Evolutionary conservation across 2,113 vertebrate species (phyloP), one percentile per base, ranked within the genome.

Genomic region (Heloderma charlesbogerti): DNA sequence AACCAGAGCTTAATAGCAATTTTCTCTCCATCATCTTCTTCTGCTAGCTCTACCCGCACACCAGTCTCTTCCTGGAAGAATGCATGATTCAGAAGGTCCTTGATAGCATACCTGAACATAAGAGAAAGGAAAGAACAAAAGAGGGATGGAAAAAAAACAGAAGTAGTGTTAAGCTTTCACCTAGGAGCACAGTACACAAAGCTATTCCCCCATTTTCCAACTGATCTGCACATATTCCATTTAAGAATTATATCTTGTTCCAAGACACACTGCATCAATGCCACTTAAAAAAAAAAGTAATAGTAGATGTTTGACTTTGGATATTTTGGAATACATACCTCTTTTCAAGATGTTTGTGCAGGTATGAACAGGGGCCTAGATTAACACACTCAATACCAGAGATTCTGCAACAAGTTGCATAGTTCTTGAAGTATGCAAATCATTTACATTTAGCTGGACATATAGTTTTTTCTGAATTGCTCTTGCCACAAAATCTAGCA

Each of bases 61-160:
- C 99, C 99, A 2, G 99, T 99, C 95, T 99, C 99, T 94, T 99
- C 99, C 96, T 99, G 99, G 97, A 99, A 99, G 98, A 99, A 99
- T 80, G 99, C 99, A 94, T 99, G 99, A 97, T 99, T 99, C 98
- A 99, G 94, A 96, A 99, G 98, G 95, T 98, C 98, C 96, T 99
- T 99, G 96, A 99, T 99, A 92, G 98, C 98, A 88, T 99, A 99
- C 93, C 99, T 99, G 95, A 48, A 67, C 48, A 10, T 1, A 95
- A 91, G 37, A 80, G 79, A 82, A 95, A 90, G 93, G 20, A 89
- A 88, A 45, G 80, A 87, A 88, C 57, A 92, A 93, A 69, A 77
- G 0, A 3, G 0, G 84, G 34, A 94, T 89, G 89, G 77, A 31
- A 81, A 18, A 37, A 3, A 74, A 0, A 86, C 66, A 92, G 69